These are phyloP conservation scores for Sterrhoptilus dennistouni DNA, from an alignment of 2,113 vertebrate genomes.

Conservation along the genomic window DNA sequence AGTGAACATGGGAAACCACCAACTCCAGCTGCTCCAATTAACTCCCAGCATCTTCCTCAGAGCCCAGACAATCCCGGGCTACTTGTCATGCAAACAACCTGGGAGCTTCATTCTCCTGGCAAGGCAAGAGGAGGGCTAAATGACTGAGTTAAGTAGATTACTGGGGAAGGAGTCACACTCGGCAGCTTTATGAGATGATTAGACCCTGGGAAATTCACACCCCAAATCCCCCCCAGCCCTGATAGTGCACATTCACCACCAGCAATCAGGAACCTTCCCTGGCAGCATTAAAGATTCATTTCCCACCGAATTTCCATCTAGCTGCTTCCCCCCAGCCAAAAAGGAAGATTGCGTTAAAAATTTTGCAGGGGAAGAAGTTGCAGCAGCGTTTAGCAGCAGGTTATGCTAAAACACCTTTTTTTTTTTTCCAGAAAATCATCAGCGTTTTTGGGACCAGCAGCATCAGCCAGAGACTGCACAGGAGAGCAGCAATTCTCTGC, in stretches of 20 bases:
- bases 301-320: conserved; percentile 1
- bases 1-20: conserved; percentile 71
- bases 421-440: background rate
- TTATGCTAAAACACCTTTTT: background rate
- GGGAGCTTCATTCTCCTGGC: conserved; percentile 73
- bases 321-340: background rate
- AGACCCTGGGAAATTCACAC: conserved; percentile 82
- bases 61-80: conserved; percentile 70
- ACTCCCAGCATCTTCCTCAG: conserved; percentile 65
- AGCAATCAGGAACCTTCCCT: conserved; percentile 53
- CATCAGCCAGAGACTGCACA: no score
- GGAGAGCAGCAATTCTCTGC: no score
- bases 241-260: conserved; percentile 58
- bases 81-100: conserved; percentile 83
- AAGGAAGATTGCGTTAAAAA: background rate
- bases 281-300: background rate
- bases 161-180: conserved; percentile 76
- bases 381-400: background rate
- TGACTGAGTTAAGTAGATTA: conserved; percentile 84
- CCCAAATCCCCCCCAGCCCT: conserved; percentile 63
- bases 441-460: no score
- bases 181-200: conserved; percentile 76
- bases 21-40: conserved; percentile 70
- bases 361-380: background rate
- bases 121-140: conserved; percentile 67